Base-by-base conservation (phyloP, 2,888 invertebrate genomes). In the Laothoe populi region DNA sequence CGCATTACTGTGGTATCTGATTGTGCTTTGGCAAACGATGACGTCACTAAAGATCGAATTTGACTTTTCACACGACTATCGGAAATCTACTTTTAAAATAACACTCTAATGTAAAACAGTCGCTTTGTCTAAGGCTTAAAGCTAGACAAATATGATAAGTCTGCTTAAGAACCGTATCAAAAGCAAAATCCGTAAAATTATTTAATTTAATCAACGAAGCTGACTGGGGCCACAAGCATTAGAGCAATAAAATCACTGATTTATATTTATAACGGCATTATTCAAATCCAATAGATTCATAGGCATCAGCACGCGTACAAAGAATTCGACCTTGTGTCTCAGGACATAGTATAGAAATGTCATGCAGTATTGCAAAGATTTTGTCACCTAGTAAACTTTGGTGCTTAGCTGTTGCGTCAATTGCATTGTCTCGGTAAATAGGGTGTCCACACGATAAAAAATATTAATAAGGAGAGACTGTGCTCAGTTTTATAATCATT, bases 361-460 rank as follows among this genome's bases (percentile, higher is more conserved):
- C 87, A 87, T 77, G 74, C 77, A 78, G 70, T 79, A 79, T 86
- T 86, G 84, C 87, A 84, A 86, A 81, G 81, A 83, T 79, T 78
- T 81, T 88, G 88, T 89, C 90, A 86, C 87, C 83, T 77, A 83
- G 80, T 84, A 83, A 83, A 84, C 85, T 88, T 86, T 82, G 84
- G 83, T 74, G 79, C 77, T 74, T 70, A 68, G 65, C 21, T 69
- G 71, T 89, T 89, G 86, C 90, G 86, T 88, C 87, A 90, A 66
- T 70, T 69, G 77, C 71, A 84, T 87, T 87, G 85, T 86, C 77
- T 70, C 70, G 66, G 65, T 71, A 63, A 70, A 78, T 86, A 83
- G 79, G 79, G 82, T 77, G 77, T 68, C 82, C 65, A 82, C 44
- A 35, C 19, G 31, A 4, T 10, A 1, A 35, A 49, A 4, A 53